These are phyloP conservation scores for Chelonia mydas DNA, from an alignment of 2,797 vertebrate genomes.

Conservation along the genomic window DNA sequence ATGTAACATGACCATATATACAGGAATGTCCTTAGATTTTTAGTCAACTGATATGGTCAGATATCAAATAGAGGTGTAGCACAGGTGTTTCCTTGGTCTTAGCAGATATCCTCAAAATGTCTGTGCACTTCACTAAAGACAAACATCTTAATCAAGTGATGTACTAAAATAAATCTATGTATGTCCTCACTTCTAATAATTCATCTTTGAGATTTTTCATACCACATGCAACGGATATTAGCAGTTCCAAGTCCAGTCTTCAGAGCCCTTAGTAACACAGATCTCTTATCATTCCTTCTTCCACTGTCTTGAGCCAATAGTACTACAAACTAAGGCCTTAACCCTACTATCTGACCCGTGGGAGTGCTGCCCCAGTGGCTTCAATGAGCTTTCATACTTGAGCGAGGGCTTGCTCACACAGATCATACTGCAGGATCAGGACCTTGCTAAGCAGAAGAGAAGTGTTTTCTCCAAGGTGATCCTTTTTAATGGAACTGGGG, in stretches of 20 bases:
- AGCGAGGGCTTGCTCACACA: fast-evolving
- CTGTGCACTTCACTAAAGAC: fast-evolving
- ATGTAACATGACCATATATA: background rate
- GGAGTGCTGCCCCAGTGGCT: background rate
- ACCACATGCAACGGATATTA: background rate
- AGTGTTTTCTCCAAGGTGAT: background rate
- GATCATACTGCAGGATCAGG: fast-evolving
- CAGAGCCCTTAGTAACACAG: background rate
- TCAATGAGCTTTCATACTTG: background rate
- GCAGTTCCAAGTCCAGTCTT: background rate
- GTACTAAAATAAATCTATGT: background rate
- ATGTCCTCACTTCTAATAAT: background rate
- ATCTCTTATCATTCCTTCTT: background rate
- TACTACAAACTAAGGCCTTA: background rate
- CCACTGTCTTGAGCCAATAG: background rate
- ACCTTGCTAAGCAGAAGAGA: background rate
- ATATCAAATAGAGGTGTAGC: fast-evolving
- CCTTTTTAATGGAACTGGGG: fast-evolving
- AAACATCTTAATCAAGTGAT: background rate
- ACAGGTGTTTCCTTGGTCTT: fast-evolving
- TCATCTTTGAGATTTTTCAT: background rate
- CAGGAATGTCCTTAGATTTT: background rate
- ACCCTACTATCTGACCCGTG: background rate
- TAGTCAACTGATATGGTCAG: background rate
- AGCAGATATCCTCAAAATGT: background rate